Conservation (phyloP, 2,113 vertebrate genomes). For the Nyctereutes procyonoides region DNA sequence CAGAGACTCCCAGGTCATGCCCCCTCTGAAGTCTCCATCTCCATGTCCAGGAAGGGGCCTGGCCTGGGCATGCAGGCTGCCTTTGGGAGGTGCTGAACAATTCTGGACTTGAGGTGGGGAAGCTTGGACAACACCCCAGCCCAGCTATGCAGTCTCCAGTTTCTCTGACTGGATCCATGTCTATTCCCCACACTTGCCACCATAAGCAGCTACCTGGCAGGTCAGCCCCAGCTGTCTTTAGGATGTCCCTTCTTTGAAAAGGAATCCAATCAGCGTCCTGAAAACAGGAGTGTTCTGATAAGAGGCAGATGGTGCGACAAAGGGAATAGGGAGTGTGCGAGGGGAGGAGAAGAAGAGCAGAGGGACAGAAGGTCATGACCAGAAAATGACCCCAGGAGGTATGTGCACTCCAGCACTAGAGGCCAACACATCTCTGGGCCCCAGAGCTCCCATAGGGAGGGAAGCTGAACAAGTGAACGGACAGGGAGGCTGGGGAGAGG, state of each 20-base stretch:
- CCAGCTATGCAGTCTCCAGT: rapidly evolving
- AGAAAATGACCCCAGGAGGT: too few species aligned
- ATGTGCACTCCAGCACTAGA: rapidly evolving
- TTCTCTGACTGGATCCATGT: not conserved
- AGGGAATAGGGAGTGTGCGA: not conserved
- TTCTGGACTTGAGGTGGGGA: not conserved
- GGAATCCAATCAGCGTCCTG: not conserved
- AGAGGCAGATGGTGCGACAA: not conserved
- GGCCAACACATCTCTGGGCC: rapidly evolving
- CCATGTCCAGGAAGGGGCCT: not conserved
- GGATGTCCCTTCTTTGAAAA: not conserved
- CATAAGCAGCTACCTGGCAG: not conserved
- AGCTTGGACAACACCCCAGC: not conserved
- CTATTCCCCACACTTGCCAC: not conserved
- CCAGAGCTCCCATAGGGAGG: not conserved
- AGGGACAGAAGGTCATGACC: not conserved
- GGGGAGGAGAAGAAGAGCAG: not conserved
- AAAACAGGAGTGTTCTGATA: not conserved
- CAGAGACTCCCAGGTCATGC: not conserved
- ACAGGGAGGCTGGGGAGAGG: not conserved
- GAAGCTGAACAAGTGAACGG: not conserved
- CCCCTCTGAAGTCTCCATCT: not conserved
- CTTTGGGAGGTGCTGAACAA: not conserved
- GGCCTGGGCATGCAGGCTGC: rapidly evolving
- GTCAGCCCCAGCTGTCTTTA: not conserved